These are phyloP conservation scores for Clusia tigrina DNA, from an alignment of 2,888 invertebrate species.

Conservation along the genomic window DNA sequence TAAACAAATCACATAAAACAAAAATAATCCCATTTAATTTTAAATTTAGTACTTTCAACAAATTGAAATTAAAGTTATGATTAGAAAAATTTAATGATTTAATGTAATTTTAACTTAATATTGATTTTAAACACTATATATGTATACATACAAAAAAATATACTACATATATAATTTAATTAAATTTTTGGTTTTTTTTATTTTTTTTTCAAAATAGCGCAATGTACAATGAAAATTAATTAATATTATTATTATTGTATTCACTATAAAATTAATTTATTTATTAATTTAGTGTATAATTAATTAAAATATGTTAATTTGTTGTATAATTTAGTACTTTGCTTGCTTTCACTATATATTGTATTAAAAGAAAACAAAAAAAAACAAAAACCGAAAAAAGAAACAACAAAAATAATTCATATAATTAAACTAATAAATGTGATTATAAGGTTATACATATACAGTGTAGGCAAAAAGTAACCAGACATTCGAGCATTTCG, in stretches of 20 bases:
- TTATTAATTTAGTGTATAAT: background rate
- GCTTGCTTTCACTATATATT: background rate
- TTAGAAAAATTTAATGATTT: constrained; percentile 15
- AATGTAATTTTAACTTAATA: too few relatives aligned
- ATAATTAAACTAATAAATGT: background rate
- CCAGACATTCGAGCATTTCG: too few relatives aligned
- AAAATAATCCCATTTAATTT: background rate
- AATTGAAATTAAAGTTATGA: constrained; percentile 13
- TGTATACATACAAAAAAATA: constrained; percentile 24
- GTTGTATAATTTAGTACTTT: background rate
- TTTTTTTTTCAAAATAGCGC: constrained; percentile 48
- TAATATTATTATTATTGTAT: background rate
- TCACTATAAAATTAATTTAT: background rate
- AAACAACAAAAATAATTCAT: background rate
- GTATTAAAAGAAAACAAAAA: background rate
- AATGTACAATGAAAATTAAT: constrained; percentile 37
- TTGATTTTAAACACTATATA: too few relatives aligned
- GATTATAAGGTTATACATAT: background rate
- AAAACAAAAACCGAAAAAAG: background rate
- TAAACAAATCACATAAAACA: background rate
- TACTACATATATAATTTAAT: constrained; percentile 26
- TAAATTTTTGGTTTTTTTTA: constrained; percentile 16
- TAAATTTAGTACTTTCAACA: background rate
- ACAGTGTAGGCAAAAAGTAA: background rate
- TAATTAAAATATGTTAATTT: constrained; percentile 2